Evolutionary conservation across 2,797 vertebrate species (phyloP).

Genomic region (Adelosebastes latens): DNA sequence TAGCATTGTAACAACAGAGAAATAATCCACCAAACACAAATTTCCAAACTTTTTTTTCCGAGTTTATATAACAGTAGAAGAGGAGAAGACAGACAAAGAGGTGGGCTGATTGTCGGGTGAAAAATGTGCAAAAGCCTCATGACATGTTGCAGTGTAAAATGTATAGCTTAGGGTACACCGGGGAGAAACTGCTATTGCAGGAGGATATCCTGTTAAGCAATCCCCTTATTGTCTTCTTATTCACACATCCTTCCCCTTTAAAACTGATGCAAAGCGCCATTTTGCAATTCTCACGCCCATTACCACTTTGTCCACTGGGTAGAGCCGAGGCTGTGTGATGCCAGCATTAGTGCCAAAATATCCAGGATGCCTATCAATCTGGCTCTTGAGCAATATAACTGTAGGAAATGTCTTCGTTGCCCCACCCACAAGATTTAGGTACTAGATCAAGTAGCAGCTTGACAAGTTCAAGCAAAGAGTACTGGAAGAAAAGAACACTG

Average conservation of each 20-base stretch:
- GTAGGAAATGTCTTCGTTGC: slow-evolving; percentile 56
- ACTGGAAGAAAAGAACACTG: slow-evolving; percentile 60
- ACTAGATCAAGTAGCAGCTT: slow-evolving; percentile 74
- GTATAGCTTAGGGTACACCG: background rate
- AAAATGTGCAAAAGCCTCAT: background rate
- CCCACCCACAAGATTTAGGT: slow-evolving; percentile 59
- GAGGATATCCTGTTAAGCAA: slow-evolving; percentile 46
- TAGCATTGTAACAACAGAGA: no score
- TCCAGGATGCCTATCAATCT: slow-evolving; percentile 39
- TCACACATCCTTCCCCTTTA: slow-evolving; percentile 20
- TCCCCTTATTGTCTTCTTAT: background rate
- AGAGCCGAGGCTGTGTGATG: background rate
- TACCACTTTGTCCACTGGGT: background rate
- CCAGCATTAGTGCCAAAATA: slow-evolving; percentile 12
- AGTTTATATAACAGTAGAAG: no score
- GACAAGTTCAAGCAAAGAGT: slow-evolving; percentile 76
- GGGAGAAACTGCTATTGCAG: slow-evolving; percentile 13
- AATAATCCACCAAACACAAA: no score
- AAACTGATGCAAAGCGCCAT: slow-evolving; percentile 16
- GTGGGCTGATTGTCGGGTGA: background rate
- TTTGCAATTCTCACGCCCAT: background rate
- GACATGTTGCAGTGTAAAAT: background rate
- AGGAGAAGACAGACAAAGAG: background rate
- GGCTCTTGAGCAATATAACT: slow-evolving; percentile 61
- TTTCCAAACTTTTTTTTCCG: no score